Conservation (phyloP, 1,140 invertebrate species). For the Drosophila bocqueti region DNA sequence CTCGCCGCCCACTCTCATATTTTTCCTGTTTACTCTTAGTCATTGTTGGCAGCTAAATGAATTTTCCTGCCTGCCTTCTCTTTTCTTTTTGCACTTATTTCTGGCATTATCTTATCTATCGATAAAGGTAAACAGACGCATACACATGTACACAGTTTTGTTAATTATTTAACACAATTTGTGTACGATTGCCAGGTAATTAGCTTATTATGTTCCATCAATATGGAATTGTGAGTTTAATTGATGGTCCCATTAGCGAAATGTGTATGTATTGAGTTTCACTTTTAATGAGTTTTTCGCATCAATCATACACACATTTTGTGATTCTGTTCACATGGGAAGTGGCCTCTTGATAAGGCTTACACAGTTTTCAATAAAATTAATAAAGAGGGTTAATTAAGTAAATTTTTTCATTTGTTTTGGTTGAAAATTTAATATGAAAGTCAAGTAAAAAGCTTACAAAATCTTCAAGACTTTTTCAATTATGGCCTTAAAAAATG, state of each 20-base stretch:
- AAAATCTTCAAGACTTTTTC: background rate
- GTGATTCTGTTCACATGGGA: slow-evolving; percentile 7
- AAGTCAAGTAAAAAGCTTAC: background rate
- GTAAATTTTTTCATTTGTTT: background rate
- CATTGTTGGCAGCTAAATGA: slow-evolving; percentile 34
- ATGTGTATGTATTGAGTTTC: slow-evolving; percentile 2
- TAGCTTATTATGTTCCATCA: slow-evolving; percentile 44
- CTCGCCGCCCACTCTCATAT: slow-evolving; percentile 1
- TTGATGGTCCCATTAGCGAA: slow-evolving; percentile 41
- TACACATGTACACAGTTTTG: slow-evolving; percentile 30
- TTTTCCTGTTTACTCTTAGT: slow-evolving; percentile 36
- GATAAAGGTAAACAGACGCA: slow-evolving; percentile 19
- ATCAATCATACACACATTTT: slow-evolving; percentile 33
- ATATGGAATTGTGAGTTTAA: slow-evolving; percentile 29
- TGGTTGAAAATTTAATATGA: background rate
- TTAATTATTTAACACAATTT: slow-evolving; percentile 54
- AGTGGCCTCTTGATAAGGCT: slow-evolving; percentile 22
- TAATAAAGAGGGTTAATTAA: slow-evolving; percentile 1
- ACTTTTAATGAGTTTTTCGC: slow-evolving; percentile 34
- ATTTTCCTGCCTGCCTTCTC: slow-evolving; percentile 9
- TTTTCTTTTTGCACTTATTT: slow-evolving; percentile 23
- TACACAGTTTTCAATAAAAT: slow-evolving; percentile 4
- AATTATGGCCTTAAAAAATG: background rate
- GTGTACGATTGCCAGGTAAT: slow-evolving; percentile 45
- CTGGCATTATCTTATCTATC: slow-evolving; percentile 31